Conservation (phyloP, 2,888 invertebrate species). For the Ernsta delagoae region DNA sequence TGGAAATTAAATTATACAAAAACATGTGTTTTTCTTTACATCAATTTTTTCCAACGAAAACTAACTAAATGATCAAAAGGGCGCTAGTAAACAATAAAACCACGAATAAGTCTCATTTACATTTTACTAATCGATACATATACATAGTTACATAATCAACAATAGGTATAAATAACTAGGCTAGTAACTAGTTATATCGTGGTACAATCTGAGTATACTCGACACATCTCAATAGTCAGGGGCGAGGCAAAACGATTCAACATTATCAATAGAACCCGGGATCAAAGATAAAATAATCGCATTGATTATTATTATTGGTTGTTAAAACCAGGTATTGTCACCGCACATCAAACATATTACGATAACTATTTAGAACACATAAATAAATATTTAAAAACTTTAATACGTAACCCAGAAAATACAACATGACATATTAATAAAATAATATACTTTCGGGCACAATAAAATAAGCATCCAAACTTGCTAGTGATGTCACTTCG, state of each 20-base stretch:
- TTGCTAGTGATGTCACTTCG: no score
- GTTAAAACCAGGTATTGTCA: slow-evolving; percentile 28
- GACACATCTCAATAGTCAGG: slow-evolving; percentile 7
- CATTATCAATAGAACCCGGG: no score
- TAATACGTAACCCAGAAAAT: no score
- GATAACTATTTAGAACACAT: no score
- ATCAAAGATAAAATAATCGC: neutral
- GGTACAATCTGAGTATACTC: slow-evolving; percentile 42
- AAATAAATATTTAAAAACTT: no score
- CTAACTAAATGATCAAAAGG: no score
- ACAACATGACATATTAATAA: no score
- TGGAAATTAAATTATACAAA: slow-evolving; percentile 70
- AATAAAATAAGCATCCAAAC: no score
- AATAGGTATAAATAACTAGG: slow-evolving; percentile 77
- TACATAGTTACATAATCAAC: slow-evolving; percentile 80
- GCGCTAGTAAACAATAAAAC: slow-evolving; percentile 10
- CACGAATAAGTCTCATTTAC: slow-evolving; percentile 49
- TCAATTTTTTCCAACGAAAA: no score
- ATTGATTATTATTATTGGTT: neutral
- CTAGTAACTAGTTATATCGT: slow-evolving; percentile 56
- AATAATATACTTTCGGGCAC: no score
- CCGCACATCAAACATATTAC: no score
- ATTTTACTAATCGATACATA: slow-evolving; percentile 82
- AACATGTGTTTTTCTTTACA: slow-evolving; percentile 48
- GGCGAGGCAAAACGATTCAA: slow-evolving; percentile 17